These are phyloP conservation scores for Thera britannica DNA, from an alignment of 2,888 invertebrate species.

Conservation along the genomic window DNA sequence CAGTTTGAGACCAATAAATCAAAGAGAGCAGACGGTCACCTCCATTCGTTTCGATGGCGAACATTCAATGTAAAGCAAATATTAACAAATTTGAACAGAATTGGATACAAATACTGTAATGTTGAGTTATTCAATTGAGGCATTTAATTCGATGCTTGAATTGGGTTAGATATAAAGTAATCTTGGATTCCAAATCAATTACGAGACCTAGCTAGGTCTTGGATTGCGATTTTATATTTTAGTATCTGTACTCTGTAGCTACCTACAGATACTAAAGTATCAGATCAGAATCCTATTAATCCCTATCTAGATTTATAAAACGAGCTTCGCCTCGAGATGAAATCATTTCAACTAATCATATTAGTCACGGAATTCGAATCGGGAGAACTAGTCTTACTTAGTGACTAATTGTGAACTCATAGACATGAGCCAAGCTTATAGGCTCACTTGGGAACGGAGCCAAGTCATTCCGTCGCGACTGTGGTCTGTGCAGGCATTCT, in stretches of 20 bases:
- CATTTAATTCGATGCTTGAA: too few relatives aligned
- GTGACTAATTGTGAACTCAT: slow-evolving; percentile 26
- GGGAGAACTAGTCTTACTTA: slow-evolving; percentile 31
- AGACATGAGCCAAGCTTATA: slow-evolving; percentile 12
- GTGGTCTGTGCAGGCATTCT: slow-evolving; percentile 43
- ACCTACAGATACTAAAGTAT: background rate
- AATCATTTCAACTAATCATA: slow-evolving; percentile 30
- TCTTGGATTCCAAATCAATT: slow-evolving; percentile 27
- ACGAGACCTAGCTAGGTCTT: slow-evolving; percentile 17
- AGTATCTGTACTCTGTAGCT: too few relatives aligned
- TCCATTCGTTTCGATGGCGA: slow-evolving; percentile 32
- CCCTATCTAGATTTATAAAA: slow-evolving; percentile 7
- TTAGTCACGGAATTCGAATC: slow-evolving; percentile 36
- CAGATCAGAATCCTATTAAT: slow-evolving; percentile 21
- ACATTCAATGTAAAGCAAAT: slow-evolving; percentile 15
- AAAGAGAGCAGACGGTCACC: slow-evolving; percentile 50
- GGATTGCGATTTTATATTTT: background rate
- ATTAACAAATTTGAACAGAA: slow-evolving; percentile 1
- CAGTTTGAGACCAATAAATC: slow-evolving; percentile 58
- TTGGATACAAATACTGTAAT: slow-evolving; percentile 18
- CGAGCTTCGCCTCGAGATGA: slow-evolving; percentile 13
- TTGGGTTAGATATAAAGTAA: slow-evolving; percentile 1
- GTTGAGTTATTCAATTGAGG: slow-evolving; percentile 7
- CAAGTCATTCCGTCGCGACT: slow-evolving; percentile 45
- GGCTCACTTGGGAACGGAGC: slow-evolving; percentile 49